A percentile compares a stretch with the other conserved stretches of the same genome.
Conservation (phyloP, 2,888 invertebrate species). For the Amiota mariae region DNA sequence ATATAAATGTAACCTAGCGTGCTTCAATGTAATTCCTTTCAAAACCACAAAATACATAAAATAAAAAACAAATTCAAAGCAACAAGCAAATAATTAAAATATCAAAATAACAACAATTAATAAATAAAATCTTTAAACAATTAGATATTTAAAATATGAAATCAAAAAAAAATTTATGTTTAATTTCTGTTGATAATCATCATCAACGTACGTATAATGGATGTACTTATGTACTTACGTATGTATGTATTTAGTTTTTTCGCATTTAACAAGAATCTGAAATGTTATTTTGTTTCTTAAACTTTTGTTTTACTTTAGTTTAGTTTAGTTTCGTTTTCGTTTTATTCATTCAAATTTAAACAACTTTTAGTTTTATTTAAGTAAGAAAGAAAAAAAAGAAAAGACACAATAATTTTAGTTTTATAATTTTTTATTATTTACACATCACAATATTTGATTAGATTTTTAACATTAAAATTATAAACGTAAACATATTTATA, state of each 20-base stretch:
- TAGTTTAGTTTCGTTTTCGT: too few species aligned
- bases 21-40: constrained; percentile 49
- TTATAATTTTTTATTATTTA: too few species aligned
- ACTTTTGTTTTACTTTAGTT: too few species aligned
- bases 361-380: too few species aligned
- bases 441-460: constrained; percentile 5
- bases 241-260: constrained; percentile 9
- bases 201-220: too few species aligned
- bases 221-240: too few species aligned
- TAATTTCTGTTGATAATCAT: constrained; percentile 3
- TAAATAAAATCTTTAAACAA: not conserved
- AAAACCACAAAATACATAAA: not conserved
- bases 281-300: too few species aligned
- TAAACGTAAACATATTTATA: not conserved
- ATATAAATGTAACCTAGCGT: constrained; percentile 43
- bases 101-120: constrained; percentile 26
- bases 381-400: too few species aligned
- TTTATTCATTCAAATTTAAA: too few species aligned
- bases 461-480: not conserved
- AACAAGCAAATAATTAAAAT: constrained; percentile 28
- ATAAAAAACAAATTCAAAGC: constrained; percentile 20
- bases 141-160: too few species aligned
- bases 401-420: too few species aligned
- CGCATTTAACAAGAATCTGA: too few species aligned
- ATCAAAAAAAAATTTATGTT: not conserved